Evolutionary conservation across 64 coral and sea anemone genomes (phyloP).

Genomic region (Dendrophyllia cribrosa): DNA sequence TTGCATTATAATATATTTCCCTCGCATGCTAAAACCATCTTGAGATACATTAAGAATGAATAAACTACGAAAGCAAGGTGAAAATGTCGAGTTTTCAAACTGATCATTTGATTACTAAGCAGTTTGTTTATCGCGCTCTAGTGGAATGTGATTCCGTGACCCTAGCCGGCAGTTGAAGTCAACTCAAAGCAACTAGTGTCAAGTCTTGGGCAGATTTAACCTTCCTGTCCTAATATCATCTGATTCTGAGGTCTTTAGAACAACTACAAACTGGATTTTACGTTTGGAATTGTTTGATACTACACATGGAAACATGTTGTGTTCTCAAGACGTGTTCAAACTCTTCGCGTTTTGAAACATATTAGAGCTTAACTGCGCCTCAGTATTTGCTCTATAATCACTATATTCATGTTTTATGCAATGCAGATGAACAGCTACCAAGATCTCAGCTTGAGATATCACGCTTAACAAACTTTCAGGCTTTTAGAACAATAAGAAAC

Average conservation of each 20-base stretch:
- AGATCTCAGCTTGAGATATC: background rate
- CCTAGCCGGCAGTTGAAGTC: background rate
- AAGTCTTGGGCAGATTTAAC: background rate
- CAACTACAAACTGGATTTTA: background rate
- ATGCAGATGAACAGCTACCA: background rate
- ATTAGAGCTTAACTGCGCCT: background rate
- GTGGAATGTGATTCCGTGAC: slow-evolving; percentile 54
- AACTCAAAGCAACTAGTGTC: background rate
- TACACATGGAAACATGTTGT: background rate
- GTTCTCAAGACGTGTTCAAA: background rate
- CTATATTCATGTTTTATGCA: background rate
- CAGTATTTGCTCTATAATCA: background rate
- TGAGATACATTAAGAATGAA: too few species aligned
- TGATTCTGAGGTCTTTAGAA: slow-evolving; percentile 52
- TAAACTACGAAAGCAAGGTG: background rate
- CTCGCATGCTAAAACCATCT: too few species aligned
- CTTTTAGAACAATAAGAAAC: background rate
- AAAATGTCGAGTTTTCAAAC: background rate
- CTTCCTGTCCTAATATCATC: slow-evolving; percentile 49
- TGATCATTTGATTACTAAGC: background rate
- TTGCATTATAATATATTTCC: background rate
- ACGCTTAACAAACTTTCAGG: background rate
- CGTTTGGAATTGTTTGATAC: background rate
- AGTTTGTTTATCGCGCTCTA: background rate
- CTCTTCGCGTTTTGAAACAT: background rate